phyloP scores from a whole-genome alignment of 1,140 invertebrate genomes.

The Zaprionus inermis region DNA sequence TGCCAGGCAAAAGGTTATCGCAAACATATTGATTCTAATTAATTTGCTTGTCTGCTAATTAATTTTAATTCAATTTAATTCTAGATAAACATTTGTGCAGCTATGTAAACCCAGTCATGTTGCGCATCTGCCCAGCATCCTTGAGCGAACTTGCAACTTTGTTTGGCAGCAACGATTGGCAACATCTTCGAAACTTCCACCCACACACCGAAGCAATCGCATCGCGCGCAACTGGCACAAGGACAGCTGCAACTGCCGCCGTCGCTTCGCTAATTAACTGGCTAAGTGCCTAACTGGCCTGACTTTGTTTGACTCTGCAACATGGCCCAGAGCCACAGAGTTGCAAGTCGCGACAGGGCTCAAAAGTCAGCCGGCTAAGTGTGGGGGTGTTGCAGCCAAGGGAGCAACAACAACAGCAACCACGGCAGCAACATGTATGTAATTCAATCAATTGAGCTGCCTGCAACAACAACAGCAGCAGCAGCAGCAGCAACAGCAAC shows the following conservation, averaged over 20 bases:
- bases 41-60: slow-evolving; percentile 12
- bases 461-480: slow-evolving; percentile 46
- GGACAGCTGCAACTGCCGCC: slow-evolving; percentile 49
- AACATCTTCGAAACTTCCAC: slow-evolving; percentile 28
- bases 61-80: slow-evolving; percentile 12
- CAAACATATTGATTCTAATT: not conserved
- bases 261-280: slow-evolving; percentile 67
- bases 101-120: not conserved
- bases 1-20: slow-evolving; percentile 21
- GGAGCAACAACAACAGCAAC: slow-evolving; percentile 28
- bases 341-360: slow-evolving; percentile 48
- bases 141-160: slow-evolving; percentile 42
- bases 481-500: slow-evolving; percentile 27
- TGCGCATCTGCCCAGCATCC: slow-evolving; percentile 41
- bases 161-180: slow-evolving; percentile 8
- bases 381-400: slow-evolving; percentile 63
- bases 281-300: slow-evolving; percentile 60
- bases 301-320: slow-evolving; percentile 46
- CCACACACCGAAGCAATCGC: slow-evolving; percentile 47
- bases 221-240: slow-evolving; percentile 67
- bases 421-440: slow-evolving; percentile 57
- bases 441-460: slow-evolving; percentile 76
- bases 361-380: slow-evolving; percentile 52
- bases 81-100: not conserved
- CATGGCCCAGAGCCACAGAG: slow-evolving; percentile 42